Base-by-base conservation (phyloP, 2,888 invertebrate species). In the Yponomeuta evonymella region DNA sequence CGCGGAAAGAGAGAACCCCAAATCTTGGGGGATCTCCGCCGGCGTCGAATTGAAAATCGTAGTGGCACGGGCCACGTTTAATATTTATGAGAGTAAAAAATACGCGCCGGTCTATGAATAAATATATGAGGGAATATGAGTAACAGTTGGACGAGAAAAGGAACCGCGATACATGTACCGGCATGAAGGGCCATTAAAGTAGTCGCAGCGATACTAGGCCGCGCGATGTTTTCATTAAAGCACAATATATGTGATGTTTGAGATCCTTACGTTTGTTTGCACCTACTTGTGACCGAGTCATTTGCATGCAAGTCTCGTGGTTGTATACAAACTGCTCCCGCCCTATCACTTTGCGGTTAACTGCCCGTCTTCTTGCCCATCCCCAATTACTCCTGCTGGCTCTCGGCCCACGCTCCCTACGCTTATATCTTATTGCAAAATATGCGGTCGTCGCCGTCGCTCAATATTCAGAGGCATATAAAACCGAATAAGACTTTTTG, bases 11-110 rank as follows among this genome's bases (percentile, higher is more conserved):
- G 71, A 86, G 83, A 83, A 86, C 89, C 88, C 87, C 85, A 85
- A 87, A 84, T 88, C 86, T 88, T 85, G 85, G 86, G 89, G 90
- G 89, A 88, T 86, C 83, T 83, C 79, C 68, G 69, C 78, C 82
- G 78, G 77, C 80, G 83, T 80, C 87, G 83, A 88, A 90, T 91
- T 90, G 91, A 91, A 90, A 91, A 87, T 90, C 86, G 86, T 83
- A 74, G 82, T 76, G 81, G 84, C 84, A 79, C 81, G 83, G 83
- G 79, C 75, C 82, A 79, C 78, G 83, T 87, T 89, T 83, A 87
- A 90, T 91, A 90, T 91, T 91, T 90, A 90, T 90, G 87, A 85
- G 78, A 83, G 82, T 85, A 85, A 87, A 87, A 88, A 86, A 86
- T 83, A 87, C 83, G 81, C 79, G 75, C 36, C 79, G 74, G 74